Evolutionary conservation across 2,888 invertebrate genomes (phyloP).

Genomic region (Lamellibrachia columna): DNA sequence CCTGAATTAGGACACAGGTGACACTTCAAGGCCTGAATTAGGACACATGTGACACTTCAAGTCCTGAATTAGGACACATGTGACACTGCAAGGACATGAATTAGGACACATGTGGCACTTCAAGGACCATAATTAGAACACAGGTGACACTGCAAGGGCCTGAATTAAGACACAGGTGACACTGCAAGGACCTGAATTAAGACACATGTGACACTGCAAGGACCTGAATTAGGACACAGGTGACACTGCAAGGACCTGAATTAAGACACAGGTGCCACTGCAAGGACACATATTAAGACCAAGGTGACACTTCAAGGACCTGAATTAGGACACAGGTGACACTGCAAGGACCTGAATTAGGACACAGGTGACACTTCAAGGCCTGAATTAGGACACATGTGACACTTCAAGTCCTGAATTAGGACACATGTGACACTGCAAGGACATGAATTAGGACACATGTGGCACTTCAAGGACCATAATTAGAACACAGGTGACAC

Average conservation of each 20-base stretch:
- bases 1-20: neutral
- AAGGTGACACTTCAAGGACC: neutral
- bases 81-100: no score
- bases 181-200: no score
- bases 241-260: no score
- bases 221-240: no score
- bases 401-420: neutral
- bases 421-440: neutral
- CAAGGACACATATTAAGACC: neutral
- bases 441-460: neutral
- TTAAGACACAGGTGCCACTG: no score
- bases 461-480: neutral
- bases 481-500: neutral
- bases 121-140: neutral
- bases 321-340: no score
- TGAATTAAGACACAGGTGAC: neutral
- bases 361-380: no score
- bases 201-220: no score
- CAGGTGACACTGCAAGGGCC: neutral
- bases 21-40: neutral
- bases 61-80: neutral
- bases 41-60: neutral
- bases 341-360: no score
- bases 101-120: neutral
- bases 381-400: no score